Percentiles rank a stretch among this genome's conserved stretches.
phyloP scores from a whole-genome alignment of 1,140 invertebrate genomes.

The Euwallacea fornicatus region DNA sequence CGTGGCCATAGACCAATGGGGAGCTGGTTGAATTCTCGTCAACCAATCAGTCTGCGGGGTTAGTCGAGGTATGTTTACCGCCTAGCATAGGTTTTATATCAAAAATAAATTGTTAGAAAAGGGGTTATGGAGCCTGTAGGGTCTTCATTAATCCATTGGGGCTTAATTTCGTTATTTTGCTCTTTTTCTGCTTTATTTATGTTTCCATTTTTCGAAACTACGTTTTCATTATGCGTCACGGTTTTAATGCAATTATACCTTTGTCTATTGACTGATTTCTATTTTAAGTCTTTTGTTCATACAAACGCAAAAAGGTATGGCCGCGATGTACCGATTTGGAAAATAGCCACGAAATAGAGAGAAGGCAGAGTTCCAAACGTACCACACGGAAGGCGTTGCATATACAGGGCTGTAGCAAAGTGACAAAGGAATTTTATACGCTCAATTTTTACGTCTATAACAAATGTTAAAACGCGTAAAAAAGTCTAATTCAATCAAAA shows the following conservation, averaged over 20 bases:
- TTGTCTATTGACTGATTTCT: neutral
- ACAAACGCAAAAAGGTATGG: too few relatives aligned
- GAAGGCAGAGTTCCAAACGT: too few relatives aligned
- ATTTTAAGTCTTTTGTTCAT: too few relatives aligned
- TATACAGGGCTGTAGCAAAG: too few relatives aligned
- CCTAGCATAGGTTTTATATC: constrained; percentile 44
- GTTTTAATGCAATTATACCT: constrained; percentile 22
- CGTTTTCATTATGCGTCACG: constrained; percentile 2
- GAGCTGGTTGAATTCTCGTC: constrained; percentile 13
- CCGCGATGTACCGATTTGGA: too few relatives aligned
- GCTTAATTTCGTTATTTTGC: constrained; percentile 37
- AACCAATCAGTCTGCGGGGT: constrained; percentile 39
- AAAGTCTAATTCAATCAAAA: too few relatives aligned
- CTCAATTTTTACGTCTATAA: too few relatives aligned
- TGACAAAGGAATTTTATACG: too few relatives aligned
- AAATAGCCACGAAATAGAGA: too few relatives aligned
- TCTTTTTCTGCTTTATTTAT: constrained; percentile 29
- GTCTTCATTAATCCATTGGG: constrained; percentile 33
- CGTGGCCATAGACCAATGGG: constrained; percentile 38
- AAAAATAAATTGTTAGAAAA: constrained; percentile 47
- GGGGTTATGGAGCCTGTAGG: constrained; percentile 45
- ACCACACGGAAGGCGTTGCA: too few relatives aligned
- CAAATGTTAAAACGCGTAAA: too few relatives aligned
- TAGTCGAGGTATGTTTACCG: constrained; percentile 41
- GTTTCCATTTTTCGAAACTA: constrained; percentile 19